A percentile compares a stretch with the other conserved stretches of the same genome.
Conservation (phyloP, 2,888 invertebrate genomes). For the Dexiosoma caninum region DNA sequence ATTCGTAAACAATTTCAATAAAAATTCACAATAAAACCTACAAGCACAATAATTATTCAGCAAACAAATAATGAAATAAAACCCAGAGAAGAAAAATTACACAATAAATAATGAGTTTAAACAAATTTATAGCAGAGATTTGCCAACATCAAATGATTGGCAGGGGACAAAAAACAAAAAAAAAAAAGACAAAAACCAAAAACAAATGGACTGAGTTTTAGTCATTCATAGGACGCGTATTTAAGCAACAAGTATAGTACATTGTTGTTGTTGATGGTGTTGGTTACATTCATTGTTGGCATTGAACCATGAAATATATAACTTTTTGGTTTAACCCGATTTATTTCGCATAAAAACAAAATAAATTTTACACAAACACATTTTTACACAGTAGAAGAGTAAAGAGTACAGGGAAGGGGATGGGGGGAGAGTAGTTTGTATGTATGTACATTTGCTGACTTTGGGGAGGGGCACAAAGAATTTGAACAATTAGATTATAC, state of each 20-base stretch:
- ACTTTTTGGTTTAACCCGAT: constrained; percentile 15
- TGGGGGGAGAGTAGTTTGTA: neutral
- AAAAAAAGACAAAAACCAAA: too few relatives aligned
- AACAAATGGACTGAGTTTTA: too few relatives aligned
- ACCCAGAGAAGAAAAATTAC: constrained; percentile 1
- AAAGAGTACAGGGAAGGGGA: neutral
- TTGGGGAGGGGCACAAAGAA: constrained; percentile 19
- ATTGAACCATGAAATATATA: constrained; percentile 61
- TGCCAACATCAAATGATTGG: neutral
- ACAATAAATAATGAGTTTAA: constrained; percentile 14
- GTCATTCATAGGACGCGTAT: constrained; percentile 48
- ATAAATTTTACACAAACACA: neutral
- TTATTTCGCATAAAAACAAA: neutral
- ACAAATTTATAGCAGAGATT: neutral
- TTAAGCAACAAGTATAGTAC: constrained; percentile 30
- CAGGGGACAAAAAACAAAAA: neutral
- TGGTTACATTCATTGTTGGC: constrained; percentile 44
- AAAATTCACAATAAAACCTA: constrained; percentile 16
- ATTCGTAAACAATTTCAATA: constrained; percentile 25
- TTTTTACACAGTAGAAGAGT: neutral
- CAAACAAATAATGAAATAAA: constrained; percentile 1
- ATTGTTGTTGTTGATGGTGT: neutral
- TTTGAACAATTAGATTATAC: constrained; percentile 34
- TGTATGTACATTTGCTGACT: neutral
- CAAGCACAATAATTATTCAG: constrained; percentile 47